Conservation (phyloP, 1,140 invertebrate genomes). For the Hydropsyche tenuis region DNA sequence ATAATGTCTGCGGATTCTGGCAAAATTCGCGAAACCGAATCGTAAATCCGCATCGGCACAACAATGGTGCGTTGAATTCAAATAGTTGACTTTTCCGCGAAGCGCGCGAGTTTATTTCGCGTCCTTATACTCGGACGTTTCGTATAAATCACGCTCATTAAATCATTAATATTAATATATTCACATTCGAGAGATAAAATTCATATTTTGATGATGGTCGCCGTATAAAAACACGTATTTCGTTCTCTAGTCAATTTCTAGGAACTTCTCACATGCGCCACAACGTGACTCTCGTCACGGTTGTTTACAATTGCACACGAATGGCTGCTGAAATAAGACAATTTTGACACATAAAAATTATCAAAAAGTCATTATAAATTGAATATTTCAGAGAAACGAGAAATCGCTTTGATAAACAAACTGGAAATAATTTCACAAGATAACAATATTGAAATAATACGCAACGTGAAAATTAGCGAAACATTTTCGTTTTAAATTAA, state of each 20-base stretch:
- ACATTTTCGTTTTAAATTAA: no score
- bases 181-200: background rate
- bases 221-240: background rate
- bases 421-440: no score
- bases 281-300: constrained; percentile 6
- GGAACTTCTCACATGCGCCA: constrained; percentile 20
- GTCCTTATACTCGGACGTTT: background rate
- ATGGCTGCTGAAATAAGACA: no score
- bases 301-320: no score
- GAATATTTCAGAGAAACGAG: no score
- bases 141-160: background rate
- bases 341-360: no score
- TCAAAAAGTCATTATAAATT: no score
- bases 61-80: no score
- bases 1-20: background rate
- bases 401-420: no score
- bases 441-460: no score
- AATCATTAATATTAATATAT: background rate
- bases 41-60: background rate
- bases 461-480: no score
- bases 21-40: background rate
- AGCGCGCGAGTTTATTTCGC: background rate
- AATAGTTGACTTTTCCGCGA: no score
- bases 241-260: constrained; percentile 3
- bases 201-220: background rate